phyloP scores from a whole-genome alignment of 2,113 vertebrate species.

The Stictonetta naevosa region DNA sequence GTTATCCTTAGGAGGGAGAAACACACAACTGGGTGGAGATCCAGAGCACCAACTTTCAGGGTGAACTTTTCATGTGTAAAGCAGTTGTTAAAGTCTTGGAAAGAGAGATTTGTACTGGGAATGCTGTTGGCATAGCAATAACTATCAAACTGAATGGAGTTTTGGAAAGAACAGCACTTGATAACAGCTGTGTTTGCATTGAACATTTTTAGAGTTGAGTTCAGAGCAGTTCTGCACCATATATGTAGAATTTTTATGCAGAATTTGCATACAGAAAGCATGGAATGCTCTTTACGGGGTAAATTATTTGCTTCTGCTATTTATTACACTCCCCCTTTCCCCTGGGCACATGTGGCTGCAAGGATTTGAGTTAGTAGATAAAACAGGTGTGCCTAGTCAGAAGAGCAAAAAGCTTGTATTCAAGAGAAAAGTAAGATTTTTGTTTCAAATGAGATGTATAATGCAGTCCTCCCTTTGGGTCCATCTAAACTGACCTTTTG shows the following conservation, averaged over 20 bases:
- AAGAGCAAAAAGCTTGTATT: slow-evolving; percentile 45
- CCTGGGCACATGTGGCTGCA: slow-evolving; percentile 68
- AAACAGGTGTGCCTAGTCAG: slow-evolving; percentile 78
- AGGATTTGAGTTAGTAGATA: slow-evolving; percentile 75
- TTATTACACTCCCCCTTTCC: slow-evolving; percentile 68
- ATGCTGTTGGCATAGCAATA: slow-evolving; percentile 59
- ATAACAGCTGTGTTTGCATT: slow-evolving; percentile 77
- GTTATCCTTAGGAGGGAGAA: neutral
- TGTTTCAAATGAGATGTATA: slow-evolving; percentile 49
- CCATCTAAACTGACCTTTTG: slow-evolving; percentile 30
- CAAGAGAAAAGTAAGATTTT: slow-evolving; percentile 47
- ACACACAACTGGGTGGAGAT: neutral
- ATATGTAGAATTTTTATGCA: slow-evolving; percentile 71
- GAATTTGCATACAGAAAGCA: slow-evolving; percentile 77
- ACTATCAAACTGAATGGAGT: slow-evolving; percentile 72
- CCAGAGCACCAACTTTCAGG: neutral
- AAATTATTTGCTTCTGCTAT: slow-evolving; percentile 77
- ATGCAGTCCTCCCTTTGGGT: slow-evolving; percentile 40
- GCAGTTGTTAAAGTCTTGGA: slow-evolving; percentile 11
- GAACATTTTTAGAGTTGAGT: slow-evolving; percentile 72
- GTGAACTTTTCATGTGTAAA: neutral
- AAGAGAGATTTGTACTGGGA: slow-evolving; percentile 42
- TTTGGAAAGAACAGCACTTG: slow-evolving; percentile 72
- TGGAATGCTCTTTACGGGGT: slow-evolving; percentile 71
- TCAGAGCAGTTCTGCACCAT: slow-evolving; percentile 66